Percentiles rank a stretch among this genome's conserved stretches.
Conservation (phyloP, 2,113 vertebrate genomes). For the Cyprinus carpio region DNA sequence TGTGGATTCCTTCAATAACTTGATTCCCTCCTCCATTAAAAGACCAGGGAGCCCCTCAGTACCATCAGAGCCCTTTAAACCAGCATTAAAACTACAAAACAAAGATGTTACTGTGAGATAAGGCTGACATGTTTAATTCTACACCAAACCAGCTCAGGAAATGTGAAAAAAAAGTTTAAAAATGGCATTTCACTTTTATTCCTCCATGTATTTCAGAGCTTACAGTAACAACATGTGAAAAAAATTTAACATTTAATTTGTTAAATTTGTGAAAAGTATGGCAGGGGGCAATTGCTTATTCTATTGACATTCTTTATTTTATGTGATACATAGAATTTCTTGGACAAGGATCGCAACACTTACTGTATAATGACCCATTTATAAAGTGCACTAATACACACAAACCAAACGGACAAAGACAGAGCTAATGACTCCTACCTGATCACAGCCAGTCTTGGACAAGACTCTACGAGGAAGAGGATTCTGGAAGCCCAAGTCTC, state of each 20-base stretch:
- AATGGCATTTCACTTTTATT: neutral
- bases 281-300: no score
- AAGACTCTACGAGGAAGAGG: slow-evolving; percentile 24
- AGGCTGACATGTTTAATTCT: neutral
- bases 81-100: neutral
- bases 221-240: neutral
- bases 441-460: neutral
- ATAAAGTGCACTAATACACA: neutral
- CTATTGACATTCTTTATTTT: neutral
- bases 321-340: neutral
- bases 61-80: neutral
- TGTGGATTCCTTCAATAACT: slow-evolving; percentile 3
- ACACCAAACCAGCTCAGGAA: neutral
- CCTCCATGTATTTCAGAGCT: neutral
- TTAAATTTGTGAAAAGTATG: neutral
- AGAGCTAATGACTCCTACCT: neutral
- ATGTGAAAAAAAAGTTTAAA: neutral
- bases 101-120: neutral
- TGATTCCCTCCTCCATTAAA: slow-evolving; percentile 35
- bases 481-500: slow-evolving; percentile 24
- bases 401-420: neutral
- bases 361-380: neutral
- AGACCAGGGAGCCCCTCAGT: neutral
- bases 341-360: neutral
- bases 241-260: no score